These are phyloP conservation scores for Phania funesta DNA, from an alignment of 2,888 invertebrate genomes.

Conservation along the genomic window DNA sequence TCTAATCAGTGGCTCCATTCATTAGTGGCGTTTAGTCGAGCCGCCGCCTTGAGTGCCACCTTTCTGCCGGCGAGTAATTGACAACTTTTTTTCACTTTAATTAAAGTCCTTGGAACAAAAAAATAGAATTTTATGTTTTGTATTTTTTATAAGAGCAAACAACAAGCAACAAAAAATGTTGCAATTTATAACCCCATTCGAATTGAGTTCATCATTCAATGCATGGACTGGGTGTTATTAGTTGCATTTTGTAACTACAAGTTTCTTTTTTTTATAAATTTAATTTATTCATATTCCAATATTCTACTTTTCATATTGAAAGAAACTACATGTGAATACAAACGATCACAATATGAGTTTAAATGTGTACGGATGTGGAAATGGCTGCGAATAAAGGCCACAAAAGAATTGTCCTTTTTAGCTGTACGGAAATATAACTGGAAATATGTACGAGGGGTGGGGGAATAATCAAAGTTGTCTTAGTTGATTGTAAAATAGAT, in stretches of 20 bases:
- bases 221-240: constrained; percentile 40
- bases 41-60: no score
- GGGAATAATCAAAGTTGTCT: no score
- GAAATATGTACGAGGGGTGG: no score
- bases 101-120: no score
- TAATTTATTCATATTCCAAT: constrained; percentile 64
- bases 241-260: constrained; percentile 6
- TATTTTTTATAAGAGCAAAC: no score
- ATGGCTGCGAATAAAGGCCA: constrained; percentile 10
- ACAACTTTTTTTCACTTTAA: no score
- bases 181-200: constrained; percentile 18
- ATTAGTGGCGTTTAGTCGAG: no score
- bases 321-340: neutral
- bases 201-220: constrained; percentile 63
- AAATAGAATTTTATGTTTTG: no score
- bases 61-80: no score
- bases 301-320: constrained; percentile 55
- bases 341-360: neutral
- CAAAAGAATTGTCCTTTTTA: constrained; percentile 8
- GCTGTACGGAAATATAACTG: neutral
- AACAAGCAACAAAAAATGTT: neutral
- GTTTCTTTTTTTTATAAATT: constrained; percentile 11
- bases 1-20: no score
- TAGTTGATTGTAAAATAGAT: no score
- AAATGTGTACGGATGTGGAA: constrained; percentile 32